Percentiles rank a stretch among this genome's conserved stretches.
phyloP scores from a whole-genome alignment of 2,797 vertebrate genomes.

The Lateolabrax maculatus region DNA sequence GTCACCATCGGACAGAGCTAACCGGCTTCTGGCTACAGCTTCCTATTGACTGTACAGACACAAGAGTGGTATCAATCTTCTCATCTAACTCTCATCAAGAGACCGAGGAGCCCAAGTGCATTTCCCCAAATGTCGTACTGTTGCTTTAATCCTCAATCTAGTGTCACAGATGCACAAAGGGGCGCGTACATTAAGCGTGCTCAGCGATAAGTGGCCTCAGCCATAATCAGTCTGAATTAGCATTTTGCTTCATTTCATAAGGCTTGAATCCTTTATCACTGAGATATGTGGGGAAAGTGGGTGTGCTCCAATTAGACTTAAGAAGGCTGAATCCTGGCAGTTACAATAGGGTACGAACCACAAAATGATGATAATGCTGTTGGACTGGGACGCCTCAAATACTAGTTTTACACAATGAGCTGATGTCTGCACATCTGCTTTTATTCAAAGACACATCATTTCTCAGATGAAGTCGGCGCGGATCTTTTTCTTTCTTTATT shows the following conservation, averaged over 20 bases:
- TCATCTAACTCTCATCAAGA: background rate
- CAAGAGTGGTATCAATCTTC: background rate
- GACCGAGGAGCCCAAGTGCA: too few relatives aligned
- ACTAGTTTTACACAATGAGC: constrained; percentile 17
- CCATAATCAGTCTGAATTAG: constrained; percentile 17
- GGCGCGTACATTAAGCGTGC: background rate
- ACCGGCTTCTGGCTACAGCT: background rate
- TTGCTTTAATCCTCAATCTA: background rate
- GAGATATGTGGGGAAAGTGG: background rate
- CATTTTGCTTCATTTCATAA: constrained; percentile 20
- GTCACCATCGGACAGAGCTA: background rate
- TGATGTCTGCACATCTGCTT: constrained; percentile 34
- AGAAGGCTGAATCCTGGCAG: constrained; percentile 6
- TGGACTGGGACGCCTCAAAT: constrained; percentile 2
- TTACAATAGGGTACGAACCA: constrained; percentile 15
- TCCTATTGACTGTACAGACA: background rate
- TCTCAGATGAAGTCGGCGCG: constrained; percentile 40
- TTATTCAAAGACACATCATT: constrained; percentile 44
- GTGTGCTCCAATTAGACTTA: background rate
- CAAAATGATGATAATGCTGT: constrained; percentile 12
- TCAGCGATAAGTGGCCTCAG: background rate
- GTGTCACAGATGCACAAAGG: background rate
- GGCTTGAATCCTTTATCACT: constrained; percentile 6
- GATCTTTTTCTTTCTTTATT: constrained; percentile 43
- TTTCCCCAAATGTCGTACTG: background rate